phyloP scores from a whole-genome alignment of 2,888 invertebrate species.

The Hofmannophila pseudospretella region DNA sequence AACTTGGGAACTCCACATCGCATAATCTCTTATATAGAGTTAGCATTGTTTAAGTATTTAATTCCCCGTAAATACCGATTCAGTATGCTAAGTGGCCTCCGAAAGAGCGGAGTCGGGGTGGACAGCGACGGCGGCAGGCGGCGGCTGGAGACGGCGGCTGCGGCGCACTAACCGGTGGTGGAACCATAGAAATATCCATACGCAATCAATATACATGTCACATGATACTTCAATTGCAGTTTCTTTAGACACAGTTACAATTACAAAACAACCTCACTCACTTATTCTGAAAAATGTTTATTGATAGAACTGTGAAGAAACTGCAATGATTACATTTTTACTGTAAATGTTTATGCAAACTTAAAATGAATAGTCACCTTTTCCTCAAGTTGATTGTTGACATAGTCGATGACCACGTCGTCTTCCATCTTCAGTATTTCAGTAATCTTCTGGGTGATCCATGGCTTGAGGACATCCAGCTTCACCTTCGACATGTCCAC shows the following conservation, averaged over 20 bases:
- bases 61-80: conserved; percentile 78
- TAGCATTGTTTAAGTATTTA: conserved; percentile 71
- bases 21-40: conserved; percentile 49
- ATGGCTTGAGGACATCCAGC: conserved; percentile 97
- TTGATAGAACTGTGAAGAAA: conserved; percentile 49
- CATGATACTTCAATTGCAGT: conserved; percentile 70
- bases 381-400: conserved; percentile 98
- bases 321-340: conserved; percentile 74
- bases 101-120: conserved; percentile 58
- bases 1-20: conserved; percentile 47
- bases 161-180: conserved; percentile 70
- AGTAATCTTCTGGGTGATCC: conserved; percentile 98
- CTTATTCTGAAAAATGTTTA: conserved; percentile 8
- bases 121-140: conserved; percentile 43
- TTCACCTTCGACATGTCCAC: conserved; percentile 99
- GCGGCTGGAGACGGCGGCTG: conserved; percentile 42
- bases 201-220: conserved; percentile 76
- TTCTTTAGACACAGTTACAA: conserved; percentile 40
- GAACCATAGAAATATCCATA: conserved; percentile 78
- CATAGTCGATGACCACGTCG: conserved; percentile 99
- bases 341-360: conserved; percentile 30
- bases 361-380: conserved; percentile 80
- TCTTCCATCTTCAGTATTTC: conserved; percentile 98
- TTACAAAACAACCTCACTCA: conserved; percentile 17
- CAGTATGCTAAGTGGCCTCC: conserved; percentile 72